Evolutionary conservation across 2,113 vertebrate species (phyloP), one percentile per base, ranked within the genome.

Genomic region (human (Homo sapiens)): DNA sequence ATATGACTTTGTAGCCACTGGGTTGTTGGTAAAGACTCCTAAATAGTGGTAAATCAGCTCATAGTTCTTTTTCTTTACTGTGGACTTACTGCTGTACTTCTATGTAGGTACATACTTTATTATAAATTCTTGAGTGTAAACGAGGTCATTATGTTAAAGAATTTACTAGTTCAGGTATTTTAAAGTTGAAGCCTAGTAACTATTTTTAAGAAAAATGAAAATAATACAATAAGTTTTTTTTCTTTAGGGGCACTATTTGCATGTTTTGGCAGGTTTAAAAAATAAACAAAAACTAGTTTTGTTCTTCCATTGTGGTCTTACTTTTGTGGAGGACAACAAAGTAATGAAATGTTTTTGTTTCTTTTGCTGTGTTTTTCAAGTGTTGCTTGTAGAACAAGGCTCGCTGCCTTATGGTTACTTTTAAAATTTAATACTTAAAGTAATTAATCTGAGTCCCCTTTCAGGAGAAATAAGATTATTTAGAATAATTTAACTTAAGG

Each of bases 401-500:
- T 82, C 8, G 50, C 11, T 50, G 3, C 48, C 57, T 82, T 82
- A 25, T 6, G 40, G 38, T 70, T 38, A 84, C 30, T 86, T 78
- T 96, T 38, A 82, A 64, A 64, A 14, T 84, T 88, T 90, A 96
- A 43, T 68, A 94, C 23, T 68, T 76, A 94, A 90, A 82, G 40
- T 38, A 66, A 72, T 92, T 81, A 93, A 80, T 75, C 78, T 79
- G 80, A 97, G 16, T 92, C 68, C 12, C 27, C 45, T 78, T 79
- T 92, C 72, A 97, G 94, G 90, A 96, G n/a, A 92, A 93, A 25
- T 80, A 83, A 78, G 16, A 25, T 94, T 90, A 52, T 72, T 94
- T 94, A 66, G 59, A 61, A 11, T 89, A 83, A 55, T 61, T 90
- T 97, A 94, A 80, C 18, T 22, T 95, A 27, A 89, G 6, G 79